Base-by-base conservation (phyloP, 1,140 invertebrate species). In the Pectinophora gossypiella region DNA sequence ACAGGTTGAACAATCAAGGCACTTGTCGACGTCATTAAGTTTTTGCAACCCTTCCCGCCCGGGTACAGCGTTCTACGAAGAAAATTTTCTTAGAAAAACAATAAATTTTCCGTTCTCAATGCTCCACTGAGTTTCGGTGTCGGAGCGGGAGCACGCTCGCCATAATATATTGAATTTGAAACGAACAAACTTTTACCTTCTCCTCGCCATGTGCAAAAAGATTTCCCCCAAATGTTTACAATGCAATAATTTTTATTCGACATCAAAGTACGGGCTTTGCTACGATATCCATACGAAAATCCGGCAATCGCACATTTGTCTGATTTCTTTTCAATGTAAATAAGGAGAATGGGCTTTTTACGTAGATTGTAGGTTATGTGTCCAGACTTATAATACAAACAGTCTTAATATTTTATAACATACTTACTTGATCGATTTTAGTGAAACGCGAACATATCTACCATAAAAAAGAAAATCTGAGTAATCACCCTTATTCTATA, bases 101-200 rank as follows among this genome's bases (percentile, higher is more conserved):
- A 86, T 86, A 86, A 86, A 86, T 86, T 85, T 83, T 78, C 77
- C 72, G 73, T 71, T 76, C 78, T 79, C 70, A 65, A 78, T 76
- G 83, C 83, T 85, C 81, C 81, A 85, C 76, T 82, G 83, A 82
- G 77, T 84, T 85, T 84, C 74, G 71, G 81, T 85, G 81, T 85
- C 81, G 81, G 78, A 83, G 73, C 76, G 83, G 74, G 77, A 76
- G 79, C 83, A 84, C 83, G 83, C 83, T 70, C 79, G 68, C 79
- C 76, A 75, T 87, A 87, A 87, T 85, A 87, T 87, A 87, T 87
- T 87, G 83, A 84, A 87, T 87, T 85, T 85, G 77, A 86, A 86
- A 80, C 78, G 81, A 81, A 85, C 81, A 85, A 87, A 87, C 75
- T 87, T 86, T 84, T 72, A 72, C 77, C 73, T 78, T 79, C 68